phyloP scores from a whole-genome alignment of 2,797 vertebrate genomes.

The Stomatorhinus walkeri region DNA sequence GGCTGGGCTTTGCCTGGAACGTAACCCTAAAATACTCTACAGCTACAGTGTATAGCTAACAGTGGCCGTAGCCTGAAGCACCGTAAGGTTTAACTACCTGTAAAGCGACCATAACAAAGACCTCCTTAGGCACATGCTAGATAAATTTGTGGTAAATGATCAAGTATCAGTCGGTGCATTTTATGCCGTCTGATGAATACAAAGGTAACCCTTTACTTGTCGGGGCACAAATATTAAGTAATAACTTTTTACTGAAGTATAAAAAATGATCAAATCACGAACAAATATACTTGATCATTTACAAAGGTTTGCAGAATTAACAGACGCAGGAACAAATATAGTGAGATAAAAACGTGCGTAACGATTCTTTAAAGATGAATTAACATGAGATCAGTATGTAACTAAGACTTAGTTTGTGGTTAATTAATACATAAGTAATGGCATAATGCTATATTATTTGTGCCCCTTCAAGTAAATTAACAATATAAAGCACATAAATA shows the following conservation, averaged over 20 bases:
- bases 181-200: background rate
- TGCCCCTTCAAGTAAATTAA: background rate
- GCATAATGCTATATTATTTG: background rate
- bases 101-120: background rate
- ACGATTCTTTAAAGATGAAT: background rate
- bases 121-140: background rate
- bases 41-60: background rate
- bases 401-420: background rate
- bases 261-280: background rate
- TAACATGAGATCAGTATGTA: background rate
- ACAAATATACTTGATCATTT: background rate
- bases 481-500: background rate
- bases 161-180: background rate
- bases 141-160: background rate
- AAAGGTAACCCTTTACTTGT: background rate
- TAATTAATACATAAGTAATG: background rate
- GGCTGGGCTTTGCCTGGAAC: background rate
- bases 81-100: background rate
- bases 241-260: background rate
- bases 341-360: background rate
- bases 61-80: background rate
- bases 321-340: background rate
- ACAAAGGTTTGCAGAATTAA: background rate
- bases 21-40: background rate
- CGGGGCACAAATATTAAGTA: background rate